Conservation (phyloP, 2,113 vertebrate species). For the Cygnus atratus region DNA sequence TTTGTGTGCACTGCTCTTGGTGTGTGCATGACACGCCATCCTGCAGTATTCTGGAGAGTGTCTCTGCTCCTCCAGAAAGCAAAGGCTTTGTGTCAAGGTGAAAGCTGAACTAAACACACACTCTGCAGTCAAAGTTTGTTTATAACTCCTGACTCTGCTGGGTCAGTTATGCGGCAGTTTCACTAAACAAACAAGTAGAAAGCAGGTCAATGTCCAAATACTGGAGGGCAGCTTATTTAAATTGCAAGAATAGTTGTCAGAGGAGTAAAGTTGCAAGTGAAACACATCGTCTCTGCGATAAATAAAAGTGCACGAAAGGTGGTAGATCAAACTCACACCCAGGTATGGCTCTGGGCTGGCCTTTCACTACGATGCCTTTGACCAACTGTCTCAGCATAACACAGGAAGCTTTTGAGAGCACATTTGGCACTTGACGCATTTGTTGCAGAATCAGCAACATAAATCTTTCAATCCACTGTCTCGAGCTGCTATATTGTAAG, state of each 20-base stretch:
- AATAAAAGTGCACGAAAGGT: neutral
- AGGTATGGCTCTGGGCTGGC: neutral
- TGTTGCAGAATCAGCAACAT: conserved; percentile 7
- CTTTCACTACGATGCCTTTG: neutral
- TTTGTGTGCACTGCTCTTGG: neutral
- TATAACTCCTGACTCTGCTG: neutral
- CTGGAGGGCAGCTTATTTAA: conserved; percentile 5
- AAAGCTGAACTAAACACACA: conserved; percentile 30
- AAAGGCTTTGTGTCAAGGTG: conserved; percentile 27
- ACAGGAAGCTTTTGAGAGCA: neutral
- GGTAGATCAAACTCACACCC: neutral
- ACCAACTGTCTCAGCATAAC: neutral
- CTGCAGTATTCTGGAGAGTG: neutral
- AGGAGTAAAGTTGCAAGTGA: neutral
- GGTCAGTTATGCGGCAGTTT: conserved; percentile 32
- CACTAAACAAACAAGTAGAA: conserved; percentile 62
- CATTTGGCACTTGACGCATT: neutral
- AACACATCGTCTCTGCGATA: neutral
- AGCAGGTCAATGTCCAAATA: conserved; percentile 57
- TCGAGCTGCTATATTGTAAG: neutral
- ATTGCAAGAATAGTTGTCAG: neutral
- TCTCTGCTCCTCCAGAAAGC: neutral
- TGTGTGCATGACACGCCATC: neutral
- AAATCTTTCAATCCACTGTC: neutral
- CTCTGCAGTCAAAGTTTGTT: conserved; percentile 22